These are phyloP conservation scores for Drosophila nr. perissopoda DNA, from an alignment of 2,888 invertebrate species.

Conservation along the genomic window DNA sequence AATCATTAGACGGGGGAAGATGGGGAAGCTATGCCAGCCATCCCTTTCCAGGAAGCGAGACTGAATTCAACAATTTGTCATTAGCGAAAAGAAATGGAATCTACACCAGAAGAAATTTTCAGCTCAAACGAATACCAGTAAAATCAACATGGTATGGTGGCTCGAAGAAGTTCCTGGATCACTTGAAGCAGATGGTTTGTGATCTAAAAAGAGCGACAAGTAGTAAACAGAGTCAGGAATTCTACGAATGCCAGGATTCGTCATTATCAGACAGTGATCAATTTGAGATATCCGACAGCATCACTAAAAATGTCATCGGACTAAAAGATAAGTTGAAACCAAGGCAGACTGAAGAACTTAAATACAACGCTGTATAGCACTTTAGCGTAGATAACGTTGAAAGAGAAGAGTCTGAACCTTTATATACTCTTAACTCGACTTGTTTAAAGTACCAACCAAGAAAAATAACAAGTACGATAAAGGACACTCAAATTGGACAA, in stretches of 20 bases:
- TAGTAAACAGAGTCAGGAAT: not conserved
- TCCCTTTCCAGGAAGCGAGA: not conserved
- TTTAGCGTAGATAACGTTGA: no score
- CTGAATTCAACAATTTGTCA: not conserved
- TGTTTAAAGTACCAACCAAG: not conserved
- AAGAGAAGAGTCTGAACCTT: not conserved
- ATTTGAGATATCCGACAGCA: not conserved
- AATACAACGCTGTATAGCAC: not conserved
- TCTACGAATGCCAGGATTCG: conserved; percentile 4
- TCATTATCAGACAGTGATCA: not conserved
- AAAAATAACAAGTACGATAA: not conserved
- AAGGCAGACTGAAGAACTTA: accelerated
- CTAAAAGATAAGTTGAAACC: not conserved
- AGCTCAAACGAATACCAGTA: not conserved
- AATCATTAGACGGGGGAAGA: not conserved
- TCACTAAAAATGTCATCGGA: not conserved
- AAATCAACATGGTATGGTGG: not conserved
- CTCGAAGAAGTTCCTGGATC: not conserved
- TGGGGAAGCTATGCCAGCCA: not conserved
- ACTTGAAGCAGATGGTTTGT: not conserved
- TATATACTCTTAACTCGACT: not conserved
- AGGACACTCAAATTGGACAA: not conserved
- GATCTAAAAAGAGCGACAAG: not conserved
- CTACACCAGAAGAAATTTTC: not conserved
- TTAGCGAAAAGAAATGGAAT: not conserved